Base-by-base conservation (phyloP, 2,797 vertebrate species). In the Lagocephalus sceleratus region DNA sequence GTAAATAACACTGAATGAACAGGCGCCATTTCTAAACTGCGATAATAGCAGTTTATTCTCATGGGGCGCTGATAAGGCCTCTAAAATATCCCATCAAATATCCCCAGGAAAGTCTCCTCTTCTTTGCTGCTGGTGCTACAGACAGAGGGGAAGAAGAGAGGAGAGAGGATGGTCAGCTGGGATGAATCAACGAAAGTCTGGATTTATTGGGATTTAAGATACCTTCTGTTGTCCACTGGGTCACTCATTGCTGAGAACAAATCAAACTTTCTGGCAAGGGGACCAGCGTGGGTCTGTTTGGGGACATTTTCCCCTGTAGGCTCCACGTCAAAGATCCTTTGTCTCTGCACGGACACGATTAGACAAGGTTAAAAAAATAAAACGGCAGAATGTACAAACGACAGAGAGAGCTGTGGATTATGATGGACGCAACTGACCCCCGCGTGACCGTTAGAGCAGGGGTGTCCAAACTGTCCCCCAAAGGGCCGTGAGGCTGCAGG, bases 51-150 rank as follows among this genome's bases (percentile, higher is more conserved):
- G 32, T 35, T 35, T 3, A 11, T 35, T 35, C 32, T 23, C 54
- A 3, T 53, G 6, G 60, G 6, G 42, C 43, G 21, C 1, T 9
- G 16, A 46, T 3, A 64, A 21, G 5, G 11, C 40, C 25, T 78
- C 56, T 92, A 99, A 81, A 98, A 93, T 88, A 99, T 91, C 4
- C 84, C 96, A 92, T 98, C 94, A 92, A 98, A 98, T 90, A 98
- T 95, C 76, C 93, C 93, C 66, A 94, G 42, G 58, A 94, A 94
- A 59, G 85, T 81, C 53, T 92, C 91, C 29, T 92, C 85, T 85
- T 95, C 93, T 47, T 76, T 80, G 68, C 60, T 75, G 81, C 42
- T 3, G 16, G 15, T 2, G 17, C 20, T 15, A 32, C 20, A 63
- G 54, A 47, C 20, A 45, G 19, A 5, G 5, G 1, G 2, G 54